Conservation (phyloP, 2,888 invertebrate genomes). For the Drosophila birchii region DNA sequence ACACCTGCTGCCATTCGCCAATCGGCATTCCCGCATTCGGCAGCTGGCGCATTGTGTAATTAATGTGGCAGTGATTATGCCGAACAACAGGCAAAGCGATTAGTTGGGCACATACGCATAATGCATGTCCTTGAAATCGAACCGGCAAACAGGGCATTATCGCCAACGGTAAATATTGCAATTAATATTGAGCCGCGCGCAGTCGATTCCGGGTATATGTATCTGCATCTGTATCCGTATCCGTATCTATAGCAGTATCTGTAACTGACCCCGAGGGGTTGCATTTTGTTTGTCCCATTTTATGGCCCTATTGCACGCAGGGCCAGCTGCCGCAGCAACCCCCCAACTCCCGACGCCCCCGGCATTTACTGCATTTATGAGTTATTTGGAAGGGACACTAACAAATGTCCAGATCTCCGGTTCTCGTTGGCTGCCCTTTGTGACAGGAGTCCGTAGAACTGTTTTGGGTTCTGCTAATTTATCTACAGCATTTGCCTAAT, state of each 20-base stretch:
- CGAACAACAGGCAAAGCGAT: constrained; percentile 61
- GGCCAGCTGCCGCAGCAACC: constrained; percentile 62
- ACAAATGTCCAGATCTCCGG: constrained; percentile 38
- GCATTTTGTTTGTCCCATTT: constrained; percentile 52
- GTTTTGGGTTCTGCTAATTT: constrained; percentile 72
- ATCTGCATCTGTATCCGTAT: constrained; percentile 35
- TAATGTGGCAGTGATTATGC: constrained; percentile 68
- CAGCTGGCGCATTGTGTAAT: constrained; percentile 61
- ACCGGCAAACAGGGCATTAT: constrained; percentile 69
- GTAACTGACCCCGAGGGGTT: constrained; percentile 36
- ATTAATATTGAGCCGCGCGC: constrained; percentile 64
- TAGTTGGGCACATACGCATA: constrained; percentile 45
- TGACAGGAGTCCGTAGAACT: constrained; percentile 65
- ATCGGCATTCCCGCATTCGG: constrained; percentile 18
- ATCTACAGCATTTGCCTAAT: constrained; percentile 77
- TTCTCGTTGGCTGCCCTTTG: constrained; percentile 60
- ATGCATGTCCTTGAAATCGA: constrained; percentile 55
- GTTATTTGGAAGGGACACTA: constrained; percentile 74
- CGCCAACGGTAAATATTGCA: constrained; percentile 54
- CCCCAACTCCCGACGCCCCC: constrained; percentile 2
- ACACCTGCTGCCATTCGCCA: constrained; percentile 56
- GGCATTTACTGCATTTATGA: constrained; percentile 70
- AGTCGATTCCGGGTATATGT: constrained; percentile 6
- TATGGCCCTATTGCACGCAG: constrained; percentile 68
- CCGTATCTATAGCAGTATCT: constrained; percentile 39